A percentile compares a stretch with the other conserved stretches of the same genome.
phyloP scores from a whole-genome alignment of 2,888 invertebrate genomes.

The Apotomis capreana region DNA sequence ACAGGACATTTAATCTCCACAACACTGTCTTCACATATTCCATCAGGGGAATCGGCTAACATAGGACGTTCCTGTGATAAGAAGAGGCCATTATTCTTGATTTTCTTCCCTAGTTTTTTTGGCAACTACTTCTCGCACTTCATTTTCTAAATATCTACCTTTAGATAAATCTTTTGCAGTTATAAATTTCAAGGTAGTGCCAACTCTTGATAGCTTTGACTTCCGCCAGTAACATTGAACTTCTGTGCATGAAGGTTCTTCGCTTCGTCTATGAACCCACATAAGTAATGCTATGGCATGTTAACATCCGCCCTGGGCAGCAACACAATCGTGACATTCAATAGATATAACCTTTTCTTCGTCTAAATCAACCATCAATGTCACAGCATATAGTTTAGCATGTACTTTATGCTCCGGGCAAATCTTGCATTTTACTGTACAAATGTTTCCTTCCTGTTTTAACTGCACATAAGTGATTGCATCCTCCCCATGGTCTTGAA shows the following conservation, averaged over 20 bases:
- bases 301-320: constrained; percentile 24
- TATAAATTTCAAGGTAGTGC: too few species aligned
- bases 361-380: constrained; percentile 18
- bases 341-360: not conserved
- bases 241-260: constrained; percentile 33
- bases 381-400: constrained; percentile 46
- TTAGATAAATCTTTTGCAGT: too few species aligned
- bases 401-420: constrained; percentile 44
- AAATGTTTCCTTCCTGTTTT: constrained; percentile 45
- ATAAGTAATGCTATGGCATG: constrained; percentile 35
- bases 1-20: not conserved
- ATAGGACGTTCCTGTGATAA: too few species aligned
- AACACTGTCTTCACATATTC: too few species aligned
- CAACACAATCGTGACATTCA: constrained; percentile 13
- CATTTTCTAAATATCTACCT: too few species aligned
- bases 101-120: too few species aligned
- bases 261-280: constrained; percentile 31
- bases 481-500: constrained; percentile 43
- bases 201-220: constrained; percentile 25
- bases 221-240: constrained; percentile 34
- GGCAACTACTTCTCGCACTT: too few species aligned
- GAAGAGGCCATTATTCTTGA: too few species aligned
- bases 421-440: constrained; percentile 47
- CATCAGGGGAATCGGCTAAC: too few species aligned
- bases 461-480: constrained; percentile 51